phyloP scores from a whole-genome alignment of 64 coral and sea anemone genomes.

The Montipora efflorescens region DNA sequence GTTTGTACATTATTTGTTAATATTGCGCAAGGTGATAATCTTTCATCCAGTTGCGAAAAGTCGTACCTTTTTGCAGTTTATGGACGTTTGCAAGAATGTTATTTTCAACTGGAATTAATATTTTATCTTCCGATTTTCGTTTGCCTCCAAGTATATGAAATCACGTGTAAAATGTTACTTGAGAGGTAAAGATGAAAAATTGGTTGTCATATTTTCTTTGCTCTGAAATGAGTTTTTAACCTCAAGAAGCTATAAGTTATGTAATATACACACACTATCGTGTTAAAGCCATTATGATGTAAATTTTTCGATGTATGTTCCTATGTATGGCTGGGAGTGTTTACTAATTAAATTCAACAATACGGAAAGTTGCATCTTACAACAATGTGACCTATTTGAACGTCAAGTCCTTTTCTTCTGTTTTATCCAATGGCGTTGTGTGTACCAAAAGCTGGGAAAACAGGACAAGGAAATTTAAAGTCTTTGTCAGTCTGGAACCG shows the following conservation, averaged over 20 bases:
- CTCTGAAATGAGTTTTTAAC: not conserved
- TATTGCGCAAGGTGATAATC: too few species aligned
- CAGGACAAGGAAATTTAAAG: conserved; percentile 2
- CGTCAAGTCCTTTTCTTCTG: not conserved
- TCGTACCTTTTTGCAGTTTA: too few species aligned
- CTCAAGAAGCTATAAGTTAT: not conserved
- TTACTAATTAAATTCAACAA: conserved; percentile 45
- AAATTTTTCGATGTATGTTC: not conserved
- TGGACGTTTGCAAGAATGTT: too few species aligned
- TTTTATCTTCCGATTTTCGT: too few species aligned
- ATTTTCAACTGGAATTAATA: too few species aligned
- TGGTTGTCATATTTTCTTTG: not conserved
- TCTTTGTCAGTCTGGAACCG: too few species aligned
- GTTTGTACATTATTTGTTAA: too few species aligned
- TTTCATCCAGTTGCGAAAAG: too few species aligned
- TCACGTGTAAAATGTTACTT: too few species aligned
- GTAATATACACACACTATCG: not conserved
- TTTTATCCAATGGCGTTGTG: conserved; percentile 19
- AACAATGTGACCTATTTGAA: conserved; percentile 12
- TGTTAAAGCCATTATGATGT: conserved; percentile 3
- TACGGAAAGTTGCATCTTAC: not conserved
- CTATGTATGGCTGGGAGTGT: not conserved
- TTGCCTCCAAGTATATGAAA: too few species aligned
- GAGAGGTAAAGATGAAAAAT: not conserved
- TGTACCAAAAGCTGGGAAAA: conserved; percentile 10